Evolutionary conservation across 2,797 vertebrate genomes (phyloP), one percentile per base, ranked within the genome.

Genomic region (Galaxias olidus): DNA sequence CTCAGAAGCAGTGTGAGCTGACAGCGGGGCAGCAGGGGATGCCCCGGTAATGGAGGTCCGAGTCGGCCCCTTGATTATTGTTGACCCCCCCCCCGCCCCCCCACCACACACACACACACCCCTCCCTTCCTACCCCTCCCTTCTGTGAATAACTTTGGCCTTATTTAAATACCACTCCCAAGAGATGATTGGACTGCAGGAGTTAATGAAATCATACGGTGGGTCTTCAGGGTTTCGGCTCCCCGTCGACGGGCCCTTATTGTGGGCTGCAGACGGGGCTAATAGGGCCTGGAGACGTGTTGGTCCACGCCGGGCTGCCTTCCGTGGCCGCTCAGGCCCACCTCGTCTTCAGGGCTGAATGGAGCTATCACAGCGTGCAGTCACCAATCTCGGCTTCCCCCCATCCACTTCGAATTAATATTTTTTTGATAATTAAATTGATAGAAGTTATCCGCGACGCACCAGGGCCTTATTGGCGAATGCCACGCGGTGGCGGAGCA

Each of bases 361-460:
- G 67, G 67, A 65, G 66, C 69, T 47, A 56, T 49, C 74, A 10
- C 77, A 42, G 63, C 64, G 72, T 79, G 66, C 68, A 84, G 78
- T 76, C 80, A 61, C 19, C 50, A 42, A 15, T 45, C 59, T 56
- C 13, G 58, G 69, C 63, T 63, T 57, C 66, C 49, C 62, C 57
- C 69, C 69, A 63, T 42, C 61, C 50, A n/a, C 53, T 53, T 63
- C 77, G 87, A 91, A 91, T 91, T 85, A 90, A 90, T 88, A 90
- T 89, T 91, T 87, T 70, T 91, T 87, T 70, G 77, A 85, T 91
- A 90, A 92, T 93, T 91, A 90, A 91, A 92, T 87, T 87, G 87
- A 92, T 91, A 90, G 90, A 90, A 90, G 88, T 89, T 83, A 81
- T 78, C 86, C 80, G 90, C 78, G 79, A 91, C 86, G 83, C 87